Evolutionary conservation across 2,113 vertebrate species (phyloP).

Genomic region (Prunella himalayana): DNA sequence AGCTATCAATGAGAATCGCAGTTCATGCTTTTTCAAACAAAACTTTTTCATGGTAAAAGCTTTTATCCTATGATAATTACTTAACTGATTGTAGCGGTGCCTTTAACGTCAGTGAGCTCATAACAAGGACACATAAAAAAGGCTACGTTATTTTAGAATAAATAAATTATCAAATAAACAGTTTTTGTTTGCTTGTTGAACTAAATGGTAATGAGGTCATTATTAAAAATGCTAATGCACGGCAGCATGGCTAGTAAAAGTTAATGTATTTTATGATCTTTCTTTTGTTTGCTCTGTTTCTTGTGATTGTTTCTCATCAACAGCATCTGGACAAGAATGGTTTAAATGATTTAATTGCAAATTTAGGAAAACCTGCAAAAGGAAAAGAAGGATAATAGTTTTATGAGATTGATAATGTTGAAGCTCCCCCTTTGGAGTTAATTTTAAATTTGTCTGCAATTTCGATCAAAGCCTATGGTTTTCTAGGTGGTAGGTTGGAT

Average conservation of each 20-base stretch:
- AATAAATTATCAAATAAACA: conserved; percentile 46
- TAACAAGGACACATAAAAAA: conserved; percentile 32
- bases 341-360: conserved; percentile 35
- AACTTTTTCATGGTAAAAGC: conserved; percentile 84
- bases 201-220: conserved; percentile 48
- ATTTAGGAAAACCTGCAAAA: neutral
- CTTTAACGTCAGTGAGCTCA: conserved; percentile 61
- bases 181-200: conserved; percentile 25
- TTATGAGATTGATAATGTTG: neutral
- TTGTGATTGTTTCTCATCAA: conserved; percentile 7
- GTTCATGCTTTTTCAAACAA: conserved; percentile 84
- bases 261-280: conserved; percentile 48
- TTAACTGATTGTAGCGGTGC: conserved; percentile 76
- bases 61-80: conserved; percentile 91
- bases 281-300: conserved; percentile 28
- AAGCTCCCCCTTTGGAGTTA: neutral
- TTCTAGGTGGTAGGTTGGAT: neutral
- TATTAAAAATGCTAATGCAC: conserved; percentile 64
- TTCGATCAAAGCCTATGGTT: neutral
- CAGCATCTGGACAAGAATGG: neutral
- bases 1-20: conserved; percentile 82
- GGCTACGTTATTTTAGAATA: conserved; percentile 38
- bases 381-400: neutral
- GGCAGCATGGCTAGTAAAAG: neutral
- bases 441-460: neutral